A percentile compares a stretch with the other conserved stretches of the same genome.
These are phyloP conservation scores for Masticophis lateralis DNA, from an alignment of 2,797 vertebrate species.

Conservation along the genomic window DNA sequence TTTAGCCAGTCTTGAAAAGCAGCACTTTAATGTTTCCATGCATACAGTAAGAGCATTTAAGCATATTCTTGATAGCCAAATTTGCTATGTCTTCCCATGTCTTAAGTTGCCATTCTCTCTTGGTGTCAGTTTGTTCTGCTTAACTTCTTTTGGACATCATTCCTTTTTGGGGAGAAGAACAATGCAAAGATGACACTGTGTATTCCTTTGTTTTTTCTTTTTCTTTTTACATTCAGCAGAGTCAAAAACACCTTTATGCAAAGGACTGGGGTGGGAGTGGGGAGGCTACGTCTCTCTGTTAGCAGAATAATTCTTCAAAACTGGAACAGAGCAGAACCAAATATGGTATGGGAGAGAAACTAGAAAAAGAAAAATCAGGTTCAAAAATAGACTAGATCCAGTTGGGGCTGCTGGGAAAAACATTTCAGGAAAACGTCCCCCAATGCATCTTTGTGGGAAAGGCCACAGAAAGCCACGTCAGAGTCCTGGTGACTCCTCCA, in stretches of 20 bases:
- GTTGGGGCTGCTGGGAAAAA: not conserved
- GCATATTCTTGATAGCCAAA: not conserved
- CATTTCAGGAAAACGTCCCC: not conserved
- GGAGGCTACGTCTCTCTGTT: not conserved
- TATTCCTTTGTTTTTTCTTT: not conserved
- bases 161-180: not conserved
- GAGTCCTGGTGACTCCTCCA: not conserved
- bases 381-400: not conserved
- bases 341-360: not conserved
- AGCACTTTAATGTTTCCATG: not conserved
- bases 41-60: not conserved
- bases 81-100: not conserved
- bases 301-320: not conserved
- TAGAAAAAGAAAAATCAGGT: not conserved
- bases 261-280: not conserved
- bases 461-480: not conserved
- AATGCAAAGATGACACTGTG: not conserved
- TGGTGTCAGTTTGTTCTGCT: not conserved
- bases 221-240: not conserved
- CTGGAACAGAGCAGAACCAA: not conserved
- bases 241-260: not conserved
- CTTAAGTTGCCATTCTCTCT: not conserved
- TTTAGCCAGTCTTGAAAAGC: not conserved
- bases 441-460: not conserved
- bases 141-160: not conserved